Percentiles rank a stretch among this genome's conserved stretches.
Conservation (phyloP, 2,888 invertebrate species). For the Galeruca laticollis region DNA sequence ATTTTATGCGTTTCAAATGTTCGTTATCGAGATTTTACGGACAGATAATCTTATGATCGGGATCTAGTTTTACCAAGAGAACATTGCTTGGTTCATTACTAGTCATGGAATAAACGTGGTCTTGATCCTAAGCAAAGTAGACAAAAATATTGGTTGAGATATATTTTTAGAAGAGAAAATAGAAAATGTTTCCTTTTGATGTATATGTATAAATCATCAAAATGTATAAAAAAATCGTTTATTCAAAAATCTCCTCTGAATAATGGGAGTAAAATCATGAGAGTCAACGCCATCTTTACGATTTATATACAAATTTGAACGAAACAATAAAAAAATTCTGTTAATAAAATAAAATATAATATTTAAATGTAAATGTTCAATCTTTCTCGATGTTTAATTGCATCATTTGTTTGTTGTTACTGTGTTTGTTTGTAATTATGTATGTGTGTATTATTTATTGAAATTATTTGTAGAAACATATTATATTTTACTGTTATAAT, state of each 20-base stretch:
- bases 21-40: background rate
- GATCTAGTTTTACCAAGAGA: slow-evolving; percentile 1
- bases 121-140: background rate
- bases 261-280: too few species aligned
- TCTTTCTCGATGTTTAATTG: background rate
- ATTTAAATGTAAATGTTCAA: background rate
- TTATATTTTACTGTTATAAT: slow-evolving; percentile 31
- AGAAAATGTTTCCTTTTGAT: too few species aligned
- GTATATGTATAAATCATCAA: too few species aligned
- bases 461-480: slow-evolving; percentile 46
- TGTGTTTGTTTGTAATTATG: slow-evolving; percentile 54
- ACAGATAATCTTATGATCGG: background rate
- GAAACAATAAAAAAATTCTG: too few species aligned
- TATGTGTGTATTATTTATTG: slow-evolving; percentile 53
- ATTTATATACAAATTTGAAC: too few species aligned
- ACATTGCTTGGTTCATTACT: background rate
- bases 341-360: background rate
- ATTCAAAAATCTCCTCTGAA: too few species aligned
- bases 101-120: slow-evolving; percentile 2
- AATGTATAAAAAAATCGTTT: too few species aligned
- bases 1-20: slow-evolving; percentile 8
- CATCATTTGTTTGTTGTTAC: slow-evolving; percentile 45
- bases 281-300: too few species aligned
- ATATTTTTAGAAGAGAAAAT: too few species aligned
- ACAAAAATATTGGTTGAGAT: too few species aligned